A percentile compares a stretch with the other conserved stretches of the same genome.
These are phyloP conservation scores for Parasteatoda lunata DNA, from an alignment of 2,888 invertebrate genomes.

Conservation along the genomic window DNA sequence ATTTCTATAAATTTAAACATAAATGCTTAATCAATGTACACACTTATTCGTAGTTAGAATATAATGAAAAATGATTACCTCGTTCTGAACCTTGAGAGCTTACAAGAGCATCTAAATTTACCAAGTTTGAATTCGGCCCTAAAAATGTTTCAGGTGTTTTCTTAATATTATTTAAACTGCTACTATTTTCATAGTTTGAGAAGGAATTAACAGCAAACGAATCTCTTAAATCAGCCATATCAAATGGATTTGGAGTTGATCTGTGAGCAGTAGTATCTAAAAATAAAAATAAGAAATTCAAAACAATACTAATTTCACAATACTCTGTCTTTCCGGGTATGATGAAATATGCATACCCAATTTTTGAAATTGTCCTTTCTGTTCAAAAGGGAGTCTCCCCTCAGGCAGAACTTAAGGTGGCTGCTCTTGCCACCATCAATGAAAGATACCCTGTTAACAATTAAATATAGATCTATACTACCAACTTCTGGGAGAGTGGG, in stretches of 20 bases:
- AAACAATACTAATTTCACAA: background rate
- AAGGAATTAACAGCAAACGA: slow-evolving; percentile 67
- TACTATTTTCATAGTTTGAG: slow-evolving; percentile 36
- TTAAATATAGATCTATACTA: too few relatives aligned
- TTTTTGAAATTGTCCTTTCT: too few relatives aligned
- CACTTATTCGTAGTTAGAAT: too few relatives aligned
- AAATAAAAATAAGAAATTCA: background rate
- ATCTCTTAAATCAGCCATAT: slow-evolving; percentile 80
- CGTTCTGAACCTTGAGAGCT: slow-evolving; percentile 57
- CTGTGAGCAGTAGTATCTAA: slow-evolving; percentile 60
- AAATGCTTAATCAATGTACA: too few relatives aligned
- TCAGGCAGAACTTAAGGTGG: too few relatives aligned
- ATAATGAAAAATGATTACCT: slow-evolving; percentile 24
- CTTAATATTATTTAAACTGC: slow-evolving; percentile 74
- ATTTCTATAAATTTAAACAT: too few relatives aligned
- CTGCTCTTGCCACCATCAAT: too few relatives aligned
- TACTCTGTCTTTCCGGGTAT: too few relatives aligned
- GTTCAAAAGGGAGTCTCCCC: too few relatives aligned
- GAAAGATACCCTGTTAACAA: too few relatives aligned
- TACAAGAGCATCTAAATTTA: slow-evolving; percentile 90
- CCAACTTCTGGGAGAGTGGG: too few relatives aligned
- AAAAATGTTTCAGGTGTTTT: slow-evolving; percentile 97
- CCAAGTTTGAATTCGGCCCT: slow-evolving; percentile 96
- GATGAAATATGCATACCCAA: too few relatives aligned
- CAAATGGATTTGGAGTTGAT: slow-evolving; percentile 81